Evolutionary conservation across 64 coral and sea anemone genomes (phyloP).

Genomic region (Montipora capricornis): DNA sequence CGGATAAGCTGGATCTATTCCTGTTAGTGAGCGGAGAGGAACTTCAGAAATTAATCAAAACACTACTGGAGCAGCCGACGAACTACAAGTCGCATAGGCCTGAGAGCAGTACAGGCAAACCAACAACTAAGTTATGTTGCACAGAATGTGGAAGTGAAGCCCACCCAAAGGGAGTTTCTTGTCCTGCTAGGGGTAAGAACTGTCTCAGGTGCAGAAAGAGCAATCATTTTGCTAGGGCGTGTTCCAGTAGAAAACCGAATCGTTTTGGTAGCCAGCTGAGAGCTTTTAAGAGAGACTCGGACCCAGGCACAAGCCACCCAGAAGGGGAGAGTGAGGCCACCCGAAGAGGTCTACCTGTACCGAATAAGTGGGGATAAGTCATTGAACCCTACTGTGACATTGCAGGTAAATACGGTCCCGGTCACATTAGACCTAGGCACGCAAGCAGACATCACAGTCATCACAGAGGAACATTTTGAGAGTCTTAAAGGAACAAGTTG

Average conservation of each 20-base stretch:
- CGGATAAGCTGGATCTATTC: slow-evolving; percentile 50
- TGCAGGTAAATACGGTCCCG: slow-evolving; percentile 39
- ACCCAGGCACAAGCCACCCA: not conserved
- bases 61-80: slow-evolving; percentile 27
- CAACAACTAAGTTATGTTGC: not conserved
- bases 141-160: too few relatives aligned
- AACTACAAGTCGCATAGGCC: slow-evolving; percentile 17
- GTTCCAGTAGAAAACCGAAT: too few relatives aligned
- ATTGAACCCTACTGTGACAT: not conserved
- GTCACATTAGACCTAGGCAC: slow-evolving; percentile 59
- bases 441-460: slow-evolving; percentile 65
- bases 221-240: not conserved
- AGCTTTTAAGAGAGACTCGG: too few relatives aligned
- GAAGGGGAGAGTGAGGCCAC: slow-evolving; percentile 3
- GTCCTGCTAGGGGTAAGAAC: too few relatives aligned
- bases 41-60: slow-evolving; percentile 67
- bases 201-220: not conserved
- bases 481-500: not conserved
- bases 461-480: slow-evolving; percentile 53
- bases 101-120: not conserved
- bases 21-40: slow-evolving; percentile 24
- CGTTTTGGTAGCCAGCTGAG: too few relatives aligned
- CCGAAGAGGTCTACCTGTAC: slow-evolving; percentile 36
- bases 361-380: not conserved
- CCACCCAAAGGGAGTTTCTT: too few relatives aligned